Conservation (phyloP, 1,140 invertebrate genomes). For the Orchestia grillus region DNA sequence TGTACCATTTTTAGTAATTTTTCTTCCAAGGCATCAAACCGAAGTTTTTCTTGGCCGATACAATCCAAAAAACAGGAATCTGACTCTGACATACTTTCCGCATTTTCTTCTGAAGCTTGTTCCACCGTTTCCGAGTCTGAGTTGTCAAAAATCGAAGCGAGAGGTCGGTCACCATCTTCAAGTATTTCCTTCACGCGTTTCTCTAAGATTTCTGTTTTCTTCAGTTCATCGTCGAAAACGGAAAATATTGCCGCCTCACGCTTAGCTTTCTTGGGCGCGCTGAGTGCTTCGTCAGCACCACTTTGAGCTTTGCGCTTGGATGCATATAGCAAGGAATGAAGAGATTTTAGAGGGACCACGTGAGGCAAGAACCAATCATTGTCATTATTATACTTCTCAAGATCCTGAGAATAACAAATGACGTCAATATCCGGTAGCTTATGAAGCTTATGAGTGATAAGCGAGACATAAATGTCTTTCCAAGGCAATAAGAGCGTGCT, state of each 20-base stretch:
- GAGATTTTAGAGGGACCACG: not conserved
- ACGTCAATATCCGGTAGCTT: conserved; percentile 11
- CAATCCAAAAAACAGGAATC: not conserved
- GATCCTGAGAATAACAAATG: not conserved
- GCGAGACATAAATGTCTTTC: conserved; percentile 3
- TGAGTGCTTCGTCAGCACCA: not conserved
- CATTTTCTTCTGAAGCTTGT: not conserved
- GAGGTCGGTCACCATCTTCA: not conserved
- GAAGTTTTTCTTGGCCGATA: conserved; percentile 3
- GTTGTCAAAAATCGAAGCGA: not conserved
- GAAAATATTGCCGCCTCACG: not conserved
- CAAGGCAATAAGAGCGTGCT: not conserved
- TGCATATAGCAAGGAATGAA: not conserved
- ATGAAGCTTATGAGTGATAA: not conserved
- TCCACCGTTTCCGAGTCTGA: not conserved
- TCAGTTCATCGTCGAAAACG: not conserved
- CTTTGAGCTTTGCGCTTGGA: not conserved
- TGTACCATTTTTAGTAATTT: not conserved
- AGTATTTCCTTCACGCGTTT: not conserved
- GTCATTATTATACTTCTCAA: not conserved
- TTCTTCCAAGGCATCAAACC: not conserved
- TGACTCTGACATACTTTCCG: not conserved
- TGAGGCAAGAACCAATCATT: not conserved
- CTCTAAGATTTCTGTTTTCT: not conserved
- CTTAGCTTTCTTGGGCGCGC: not conserved